Base-by-base conservation (phyloP, 2,113 vertebrate genomes). In the Lepus timidus region DNA sequence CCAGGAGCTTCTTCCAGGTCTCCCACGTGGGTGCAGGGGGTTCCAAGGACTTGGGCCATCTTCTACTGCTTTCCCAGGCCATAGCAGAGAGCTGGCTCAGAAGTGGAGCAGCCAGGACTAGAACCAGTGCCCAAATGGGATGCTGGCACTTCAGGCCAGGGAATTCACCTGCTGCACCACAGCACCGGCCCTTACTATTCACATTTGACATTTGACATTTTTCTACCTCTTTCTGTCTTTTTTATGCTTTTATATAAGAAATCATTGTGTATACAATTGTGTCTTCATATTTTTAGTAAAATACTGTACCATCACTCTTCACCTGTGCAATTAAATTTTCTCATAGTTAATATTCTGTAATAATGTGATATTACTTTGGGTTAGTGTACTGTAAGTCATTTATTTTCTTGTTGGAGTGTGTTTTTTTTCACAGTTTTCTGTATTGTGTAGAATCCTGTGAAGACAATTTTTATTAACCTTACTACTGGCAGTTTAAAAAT, bases 251-350 rank as follows among this genome's bases (percentile, higher is more conserved):
- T 85, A n/a, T 85, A 62, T 4, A 25, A 49, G 29, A 91, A 22
- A 80, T 52, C 23, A 55, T 29, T 39, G 4, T 70, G 3, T 19
- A 29, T 65, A 44, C 6, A 44, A 31, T 62, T 33, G 20, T 89
- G 14, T 68, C 36, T 90, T 95, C 62, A 29, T 85, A 14, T 81
- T 94, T 93, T 61, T 16, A 64, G 1, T 70, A 76, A 93, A 85
- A 76, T 3, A 19, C 13, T 29, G 1, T 27, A 58, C 94, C 74
- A 29, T 85, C 17, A 88, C 16, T 88, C 68, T 75, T 78, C 4
- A 52, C 12, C 13, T 90, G 6, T 82, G 6, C 86, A 74, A 96
- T 31, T 80, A 88, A 80, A 67, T 13, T 76, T 78, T 85, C 44
- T 64, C 55, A 75, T 12, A 70, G 71, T 90, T 92, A 62, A 64